Conservation (phyloP, 2,113 vertebrate genomes). For the Leuciscus idus region DNA sequence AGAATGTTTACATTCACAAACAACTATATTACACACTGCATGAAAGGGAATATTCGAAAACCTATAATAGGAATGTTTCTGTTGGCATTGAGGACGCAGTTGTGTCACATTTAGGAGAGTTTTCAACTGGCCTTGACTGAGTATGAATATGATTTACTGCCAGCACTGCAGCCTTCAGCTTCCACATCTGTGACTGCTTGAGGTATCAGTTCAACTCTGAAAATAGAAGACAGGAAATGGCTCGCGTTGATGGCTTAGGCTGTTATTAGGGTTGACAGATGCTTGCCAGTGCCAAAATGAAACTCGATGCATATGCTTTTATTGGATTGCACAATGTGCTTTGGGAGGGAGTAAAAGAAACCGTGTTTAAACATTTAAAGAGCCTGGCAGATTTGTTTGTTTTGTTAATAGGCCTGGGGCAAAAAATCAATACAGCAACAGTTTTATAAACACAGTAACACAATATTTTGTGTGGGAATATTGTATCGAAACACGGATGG, state of each 20-base stretch:
- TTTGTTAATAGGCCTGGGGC: background rate
- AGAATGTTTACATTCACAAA: too few relatives aligned
- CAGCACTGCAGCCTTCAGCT: background rate
- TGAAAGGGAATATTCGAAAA: too few relatives aligned
- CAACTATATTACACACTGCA: too few relatives aligned
- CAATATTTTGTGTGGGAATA: too few relatives aligned
- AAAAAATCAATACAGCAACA: too few relatives aligned
- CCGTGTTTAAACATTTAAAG: background rate
- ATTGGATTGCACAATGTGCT: background rate
- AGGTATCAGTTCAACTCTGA: conserved; percentile 51
- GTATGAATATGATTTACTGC: background rate
- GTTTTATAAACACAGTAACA: too few relatives aligned
- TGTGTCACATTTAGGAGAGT: background rate
- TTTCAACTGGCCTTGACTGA: background rate
- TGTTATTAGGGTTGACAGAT: conserved; percentile 25
- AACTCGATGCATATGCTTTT: background rate
- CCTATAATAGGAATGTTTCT: too few relatives aligned
- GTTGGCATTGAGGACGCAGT: too few relatives aligned
- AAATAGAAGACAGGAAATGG: conserved; percentile 59
- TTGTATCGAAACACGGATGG: too few relatives aligned
- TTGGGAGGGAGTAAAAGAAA: background rate
- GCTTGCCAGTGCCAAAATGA: background rate
- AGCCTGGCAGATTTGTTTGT: background rate
- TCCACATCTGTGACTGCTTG: conserved; percentile 52
- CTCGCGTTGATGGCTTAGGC: conserved; percentile 42